Base-by-base conservation (phyloP, 1,140 invertebrate species). In the Zaprionus vittiger region DNA sequence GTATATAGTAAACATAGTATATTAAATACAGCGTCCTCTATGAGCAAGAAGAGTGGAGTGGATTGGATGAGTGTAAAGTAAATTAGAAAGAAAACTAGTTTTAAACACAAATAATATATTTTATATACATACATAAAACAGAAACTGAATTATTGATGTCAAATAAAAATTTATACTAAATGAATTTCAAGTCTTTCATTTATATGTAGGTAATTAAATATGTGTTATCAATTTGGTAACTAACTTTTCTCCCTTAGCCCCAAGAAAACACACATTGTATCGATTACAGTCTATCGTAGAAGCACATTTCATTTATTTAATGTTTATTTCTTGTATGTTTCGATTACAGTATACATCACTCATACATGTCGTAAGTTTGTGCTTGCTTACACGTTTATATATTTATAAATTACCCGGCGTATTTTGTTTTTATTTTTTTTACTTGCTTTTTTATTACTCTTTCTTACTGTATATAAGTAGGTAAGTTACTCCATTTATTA, bases 111-210 rank as follows among this genome's bases (percentile, higher is more conserved):
- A 89, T 66, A 75, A 70, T 90, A 89, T 90, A 89, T 89, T 90
- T 89, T 90, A 90, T 89, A 89, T 89, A 84, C 79, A 75, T 72
- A 68, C 65, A 80, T 74, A 67, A 66, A 79, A 87, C 54, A 70
- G 81, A 85, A 86, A 89, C 78, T 87, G 75, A 87, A 89, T 80
- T 90, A 77, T 89, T 89, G 84, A 90, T 89, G 84, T 90, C 85
- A 90, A 89, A 90, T 90, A 89, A 85, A 86, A 90, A 77, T 78
- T 72, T 90, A 74, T 84, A 79, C 78, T 90, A 89, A 89, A 90
- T 89, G 85, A 84, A 80, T 37, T 57, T 54, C 38, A 41, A 20
- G 31, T 34, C 31, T 34, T 34, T 11, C 9, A 11, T 34, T 34
- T 11, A 26, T 47, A 60, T 55, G 6, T 2, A 24, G 34, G n/a